These are phyloP conservation scores for Rhyacophila brunnea DNA, from an alignment of 1,140 invertebrate species.

Conservation along the genomic window DNA sequence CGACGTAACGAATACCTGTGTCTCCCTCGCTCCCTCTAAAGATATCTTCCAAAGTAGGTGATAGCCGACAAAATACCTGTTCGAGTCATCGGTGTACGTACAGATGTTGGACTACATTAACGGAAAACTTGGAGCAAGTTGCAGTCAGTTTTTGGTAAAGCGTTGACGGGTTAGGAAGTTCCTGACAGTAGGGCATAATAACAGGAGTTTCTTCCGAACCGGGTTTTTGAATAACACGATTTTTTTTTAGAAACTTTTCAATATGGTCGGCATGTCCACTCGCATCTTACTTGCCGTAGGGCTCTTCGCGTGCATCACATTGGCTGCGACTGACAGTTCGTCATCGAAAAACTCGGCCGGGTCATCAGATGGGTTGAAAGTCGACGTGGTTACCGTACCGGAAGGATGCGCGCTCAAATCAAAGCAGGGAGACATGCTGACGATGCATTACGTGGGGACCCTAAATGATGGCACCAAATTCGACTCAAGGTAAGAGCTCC, in stretches of 20 bases:
- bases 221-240: background rate
- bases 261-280: slow-evolving; percentile 35
- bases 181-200: too few relatives aligned
- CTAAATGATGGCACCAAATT: slow-evolving; percentile 87
- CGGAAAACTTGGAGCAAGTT: slow-evolving; percentile 26
- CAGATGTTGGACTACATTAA: slow-evolving; percentile 20
- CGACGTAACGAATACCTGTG: background rate
- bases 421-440: slow-evolving; percentile 85
- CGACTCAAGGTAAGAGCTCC: slow-evolving; percentile 91
- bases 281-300: slow-evolving; percentile 48
- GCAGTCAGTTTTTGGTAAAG: slow-evolving; percentile 28
- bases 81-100: background rate
- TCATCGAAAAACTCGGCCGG: slow-evolving; percentile 40
- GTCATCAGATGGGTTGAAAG: slow-evolving; percentile 64
- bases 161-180: slow-evolving; percentile 10
- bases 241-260: background rate
- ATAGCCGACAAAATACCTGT: background rate
- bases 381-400: slow-evolving; percentile 75
- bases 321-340: slow-evolving; percentile 33
- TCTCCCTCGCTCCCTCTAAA: slow-evolving; percentile 9
- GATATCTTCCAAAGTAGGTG: background rate
- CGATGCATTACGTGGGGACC: slow-evolving; percentile 92
- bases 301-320: slow-evolving; percentile 48
- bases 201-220: background rate
- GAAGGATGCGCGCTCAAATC: slow-evolving; percentile 78